These are phyloP conservation scores for Cyrtonyx montezumae DNA, from an alignment of 2,113 vertebrate species.

Conservation along the genomic window DNA sequence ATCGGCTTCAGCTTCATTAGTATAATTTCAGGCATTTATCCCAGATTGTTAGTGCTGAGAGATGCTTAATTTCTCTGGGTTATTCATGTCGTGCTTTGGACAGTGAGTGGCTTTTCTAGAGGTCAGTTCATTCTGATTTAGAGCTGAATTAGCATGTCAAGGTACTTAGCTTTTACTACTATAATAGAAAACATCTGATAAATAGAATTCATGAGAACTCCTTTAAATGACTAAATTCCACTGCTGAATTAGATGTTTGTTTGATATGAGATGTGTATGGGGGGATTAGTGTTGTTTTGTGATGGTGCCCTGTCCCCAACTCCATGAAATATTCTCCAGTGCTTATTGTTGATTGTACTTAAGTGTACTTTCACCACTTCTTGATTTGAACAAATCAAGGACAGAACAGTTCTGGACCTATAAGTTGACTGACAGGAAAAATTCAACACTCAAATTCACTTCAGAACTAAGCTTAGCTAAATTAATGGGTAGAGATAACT, in stretches of 20 bases:
- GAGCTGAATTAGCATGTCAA: not conserved
- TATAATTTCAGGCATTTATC: not conserved
- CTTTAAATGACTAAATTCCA: not conserved
- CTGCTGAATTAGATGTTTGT: not conserved
- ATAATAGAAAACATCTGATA: not conserved
- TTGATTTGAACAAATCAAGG: not conserved
- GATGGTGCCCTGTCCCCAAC: fast-evolving
- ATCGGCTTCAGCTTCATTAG: not conserved
- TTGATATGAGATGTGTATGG: not conserved
- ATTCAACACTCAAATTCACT: not conserved
- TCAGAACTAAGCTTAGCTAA: not conserved
- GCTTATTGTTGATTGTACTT: not conserved
- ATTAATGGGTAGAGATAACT: not conserved
- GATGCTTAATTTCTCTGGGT: not conserved
- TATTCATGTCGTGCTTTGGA: not conserved
- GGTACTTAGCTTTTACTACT: not conserved
- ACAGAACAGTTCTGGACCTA: not conserved
- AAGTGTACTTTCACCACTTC: not conserved
- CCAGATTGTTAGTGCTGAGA: not conserved
- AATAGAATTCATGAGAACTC: not conserved
- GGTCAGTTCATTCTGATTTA: not conserved
- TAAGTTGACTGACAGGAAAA: not conserved
- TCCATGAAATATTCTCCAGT: not conserved
- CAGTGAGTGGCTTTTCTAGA: not conserved
- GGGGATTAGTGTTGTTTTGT: not conserved